phyloP scores from a whole-genome alignment of 1,140 invertebrate species.

The Drosophila asahinai region DNA sequence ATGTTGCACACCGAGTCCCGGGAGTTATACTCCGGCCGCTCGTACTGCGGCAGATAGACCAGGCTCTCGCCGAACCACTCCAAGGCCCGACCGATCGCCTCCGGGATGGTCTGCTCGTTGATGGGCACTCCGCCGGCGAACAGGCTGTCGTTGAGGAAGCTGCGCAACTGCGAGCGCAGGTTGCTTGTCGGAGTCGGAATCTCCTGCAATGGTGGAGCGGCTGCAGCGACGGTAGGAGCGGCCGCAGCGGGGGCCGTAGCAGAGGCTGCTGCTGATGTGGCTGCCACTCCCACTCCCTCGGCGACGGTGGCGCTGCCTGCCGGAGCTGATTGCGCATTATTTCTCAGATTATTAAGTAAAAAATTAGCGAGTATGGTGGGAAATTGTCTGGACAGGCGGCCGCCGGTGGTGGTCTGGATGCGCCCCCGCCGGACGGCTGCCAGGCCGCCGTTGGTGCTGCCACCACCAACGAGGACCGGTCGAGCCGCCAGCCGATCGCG shows the following conservation, averaged over 20 bases:
- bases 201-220: slow-evolving; percentile 7
- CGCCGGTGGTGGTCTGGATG: slow-evolving; percentile 10
- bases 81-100: slow-evolving; percentile 64
- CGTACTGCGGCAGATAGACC: slow-evolving; percentile 75
- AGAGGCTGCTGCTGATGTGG: neutral
- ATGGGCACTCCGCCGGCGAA: slow-evolving; percentile 68
- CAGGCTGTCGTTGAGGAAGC: slow-evolving; percentile 58
- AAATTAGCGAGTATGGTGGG: slow-evolving; percentile 51
- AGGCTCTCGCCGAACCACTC: slow-evolving; percentile 67
- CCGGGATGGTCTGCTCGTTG: slow-evolving; percentile 65
- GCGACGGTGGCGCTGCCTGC: slow-evolving; percentile 27
- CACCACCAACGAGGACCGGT: slow-evolving; percentile 46
- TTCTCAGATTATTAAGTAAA: slow-evolving; percentile 68
- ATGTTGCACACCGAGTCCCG: slow-evolving; percentile 77
- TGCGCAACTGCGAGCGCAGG: slow-evolving; percentile 60
- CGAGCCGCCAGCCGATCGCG: slow-evolving; percentile 34
- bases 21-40: slow-evolving; percentile 74
- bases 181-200: slow-evolving; percentile 10
- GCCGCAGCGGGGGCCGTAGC: neutral
- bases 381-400: slow-evolving; percentile 44
- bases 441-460: slow-evolving; percentile 39
- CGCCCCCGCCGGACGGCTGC: slow-evolving; percentile 19
- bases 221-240: neutral
- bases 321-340: slow-evolving; percentile 74
- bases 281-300: slow-evolving; percentile 13